These are phyloP conservation scores for Catocala fraxini DNA, from an alignment of 2,888 invertebrate genomes.

Conservation along the genomic window DNA sequence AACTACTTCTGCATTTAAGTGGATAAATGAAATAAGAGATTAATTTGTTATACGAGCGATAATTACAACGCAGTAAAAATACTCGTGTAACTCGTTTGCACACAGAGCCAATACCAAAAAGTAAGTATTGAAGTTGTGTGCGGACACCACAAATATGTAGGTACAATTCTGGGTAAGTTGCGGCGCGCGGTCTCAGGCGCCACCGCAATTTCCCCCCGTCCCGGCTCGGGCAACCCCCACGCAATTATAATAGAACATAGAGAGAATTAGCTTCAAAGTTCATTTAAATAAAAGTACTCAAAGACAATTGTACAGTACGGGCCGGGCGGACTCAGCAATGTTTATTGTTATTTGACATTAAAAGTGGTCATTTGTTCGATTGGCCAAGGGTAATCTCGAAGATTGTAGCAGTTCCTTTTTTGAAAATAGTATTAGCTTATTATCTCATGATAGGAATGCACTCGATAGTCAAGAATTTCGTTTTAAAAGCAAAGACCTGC, in stretches of 20 bases:
- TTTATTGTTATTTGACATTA: conserved; percentile 21
- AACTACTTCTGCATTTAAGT: background rate
- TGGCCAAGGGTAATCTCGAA: conserved; percentile 1
- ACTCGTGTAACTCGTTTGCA: conserved; percentile 6
- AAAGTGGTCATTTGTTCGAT: conserved; percentile 14
- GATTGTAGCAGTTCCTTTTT: conserved; percentile 1
- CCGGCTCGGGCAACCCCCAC: conserved; percentile 36
- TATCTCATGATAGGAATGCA: background rate
- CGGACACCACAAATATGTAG: conserved; percentile 44
- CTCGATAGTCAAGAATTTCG: background rate
- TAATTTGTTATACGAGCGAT: background rate
- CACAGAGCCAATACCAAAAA: too few species aligned
- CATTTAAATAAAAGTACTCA: conserved; percentile 59
- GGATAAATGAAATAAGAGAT: conserved; percentile 2
- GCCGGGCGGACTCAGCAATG: conserved; percentile 38
- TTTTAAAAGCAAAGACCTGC: too few species aligned
- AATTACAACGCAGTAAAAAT: conserved; percentile 4
- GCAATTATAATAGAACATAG: conserved; percentile 57
- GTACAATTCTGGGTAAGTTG: conserved; percentile 24
- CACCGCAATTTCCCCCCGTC: conserved; percentile 31
- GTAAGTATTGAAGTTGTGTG: conserved; percentile 23
- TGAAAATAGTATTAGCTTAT: background rate
- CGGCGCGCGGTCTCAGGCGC: conserved; percentile 22
- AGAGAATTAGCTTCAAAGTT: conserved; percentile 57
- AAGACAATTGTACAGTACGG: conserved; percentile 47